These are phyloP conservation scores for Calephelis virginiensis DNA, from an alignment of 1,140 invertebrate genomes.

Conservation along the genomic window DNA sequence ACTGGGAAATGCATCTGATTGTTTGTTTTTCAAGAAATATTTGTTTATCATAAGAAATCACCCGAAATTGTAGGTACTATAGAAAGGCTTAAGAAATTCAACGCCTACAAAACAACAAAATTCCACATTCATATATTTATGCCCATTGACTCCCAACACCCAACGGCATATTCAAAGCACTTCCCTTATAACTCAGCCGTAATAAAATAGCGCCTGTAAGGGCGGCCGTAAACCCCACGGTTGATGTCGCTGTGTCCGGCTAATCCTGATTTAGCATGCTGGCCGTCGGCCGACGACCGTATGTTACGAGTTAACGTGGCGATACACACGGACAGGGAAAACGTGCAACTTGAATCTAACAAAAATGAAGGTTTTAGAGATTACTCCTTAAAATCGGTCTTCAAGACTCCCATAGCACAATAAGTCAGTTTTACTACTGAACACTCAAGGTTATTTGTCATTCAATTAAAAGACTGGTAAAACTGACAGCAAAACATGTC, in stretches of 20 bases:
- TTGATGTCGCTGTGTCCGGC: slow-evolving; percentile 58
- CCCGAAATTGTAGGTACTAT: too few relatives aligned
- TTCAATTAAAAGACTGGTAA: too few relatives aligned
- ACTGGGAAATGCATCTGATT: too few relatives aligned
- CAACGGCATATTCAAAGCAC: slow-evolving; percentile 16
- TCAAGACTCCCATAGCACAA: too few relatives aligned
- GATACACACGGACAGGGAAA: slow-evolving; percentile 35
- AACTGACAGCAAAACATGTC: too few relatives aligned
- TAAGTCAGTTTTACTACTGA: too few relatives aligned
- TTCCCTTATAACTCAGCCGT: slow-evolving; percentile 27
- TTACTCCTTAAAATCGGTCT: neutral
- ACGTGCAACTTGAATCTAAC: neutral
- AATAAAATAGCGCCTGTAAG: slow-evolving; percentile 57
- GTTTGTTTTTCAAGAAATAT: too few relatives aligned
- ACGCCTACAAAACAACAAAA: slow-evolving; percentile 9
- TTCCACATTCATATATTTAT: slow-evolving; percentile 10
- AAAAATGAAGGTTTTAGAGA: neutral
- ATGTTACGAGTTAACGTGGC: slow-evolving; percentile 52
- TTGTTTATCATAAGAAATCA: too few relatives aligned
- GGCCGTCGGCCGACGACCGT: slow-evolving; percentile 44
- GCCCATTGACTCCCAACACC: slow-evolving; percentile 8
- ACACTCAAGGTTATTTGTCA: too few relatives aligned
- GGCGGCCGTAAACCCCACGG: slow-evolving; percentile 57
- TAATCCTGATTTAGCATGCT: slow-evolving; percentile 71
- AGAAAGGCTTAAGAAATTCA: neutral